These are phyloP conservation scores for Diaphora mendica DNA, from an alignment of 2,888 invertebrate genomes.

Conservation along the genomic window DNA sequence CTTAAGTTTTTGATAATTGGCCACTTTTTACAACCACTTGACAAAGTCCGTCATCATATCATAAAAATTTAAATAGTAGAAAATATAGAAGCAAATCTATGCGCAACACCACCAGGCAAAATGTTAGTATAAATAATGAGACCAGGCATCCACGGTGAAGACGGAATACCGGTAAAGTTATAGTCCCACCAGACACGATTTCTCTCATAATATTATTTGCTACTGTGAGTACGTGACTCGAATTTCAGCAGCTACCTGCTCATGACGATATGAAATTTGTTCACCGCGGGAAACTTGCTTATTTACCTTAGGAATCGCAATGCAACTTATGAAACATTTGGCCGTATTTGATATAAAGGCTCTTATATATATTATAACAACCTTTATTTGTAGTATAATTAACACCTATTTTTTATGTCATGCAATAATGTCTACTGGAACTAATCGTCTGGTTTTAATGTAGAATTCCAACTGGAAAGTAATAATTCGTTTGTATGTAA, in stretches of 20 bases:
- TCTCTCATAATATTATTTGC: constrained; percentile 80
- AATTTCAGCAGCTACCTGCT: constrained; percentile 70
- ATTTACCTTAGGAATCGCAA: constrained; percentile 70
- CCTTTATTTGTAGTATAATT: background rate
- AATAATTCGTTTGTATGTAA: too few species aligned
- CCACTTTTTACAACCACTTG: background rate
- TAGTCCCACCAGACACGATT: constrained; percentile 73
- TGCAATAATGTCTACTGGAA: background rate
- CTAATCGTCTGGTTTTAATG: background rate
- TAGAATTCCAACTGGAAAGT: background rate
- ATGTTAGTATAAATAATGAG: constrained; percentile 43
- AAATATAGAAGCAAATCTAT: constrained; percentile 28
- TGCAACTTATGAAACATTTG: constrained; percentile 59
- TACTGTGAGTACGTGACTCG: constrained; percentile 71
- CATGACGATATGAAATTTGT: constrained; percentile 74
- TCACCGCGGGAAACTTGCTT: constrained; percentile 69
- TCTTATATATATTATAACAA: constrained; percentile 10
- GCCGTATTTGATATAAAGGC: constrained; percentile 29
- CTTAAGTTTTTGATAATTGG: background rate
- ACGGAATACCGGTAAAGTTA: constrained; percentile 65
- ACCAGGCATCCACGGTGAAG: constrained; percentile 48
- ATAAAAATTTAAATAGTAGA: background rate
- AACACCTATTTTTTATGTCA: too few species aligned
- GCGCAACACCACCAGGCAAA: constrained; percentile 25
- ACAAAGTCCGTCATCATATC: background rate